A percentile compares a stretch with the other conserved stretches of the same genome.
Evolutionary conservation across 2,113 vertebrate genomes (phyloP).

Genomic region (Danionella cerebrum): DNA sequence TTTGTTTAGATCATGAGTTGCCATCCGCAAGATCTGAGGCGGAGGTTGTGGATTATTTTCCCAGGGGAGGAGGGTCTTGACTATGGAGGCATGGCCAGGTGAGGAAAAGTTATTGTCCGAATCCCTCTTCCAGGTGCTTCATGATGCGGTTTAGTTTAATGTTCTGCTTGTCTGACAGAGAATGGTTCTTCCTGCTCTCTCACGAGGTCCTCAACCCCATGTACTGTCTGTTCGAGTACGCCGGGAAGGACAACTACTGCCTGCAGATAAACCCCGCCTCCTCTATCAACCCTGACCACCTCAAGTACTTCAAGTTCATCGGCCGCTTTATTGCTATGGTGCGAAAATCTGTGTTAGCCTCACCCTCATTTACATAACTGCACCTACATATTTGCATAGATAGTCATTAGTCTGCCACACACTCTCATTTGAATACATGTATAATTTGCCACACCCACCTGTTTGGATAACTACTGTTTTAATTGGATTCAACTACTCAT

Average conservation of each 20-base stretch:
- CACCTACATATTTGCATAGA: too few relatives aligned
- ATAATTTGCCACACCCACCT: too few relatives aligned
- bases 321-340: slow-evolving; percentile 99
- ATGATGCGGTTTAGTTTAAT: background rate
- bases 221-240: slow-evolving; percentile 99
- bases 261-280: slow-evolving; percentile 98
- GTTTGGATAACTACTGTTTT: too few relatives aligned
- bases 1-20: slow-evolving; percentile 85
- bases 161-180: slow-evolving; percentile 72
- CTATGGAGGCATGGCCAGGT: slow-evolving; percentile 96
- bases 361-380: too few relatives aligned
- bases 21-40: slow-evolving; percentile 88
- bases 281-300: slow-evolving; percentile 96
- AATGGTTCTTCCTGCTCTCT: slow-evolving; percentile 98
- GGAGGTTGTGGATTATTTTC: slow-evolving; percentile 93
- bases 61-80: slow-evolving; percentile 97
- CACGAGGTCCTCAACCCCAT: slow-evolving; percentile 98
- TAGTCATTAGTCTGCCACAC: too few relatives aligned
- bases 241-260: slow-evolving; percentile 98
- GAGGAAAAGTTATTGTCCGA: too few relatives aligned
- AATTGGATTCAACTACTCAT: too few relatives aligned
- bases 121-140: background rate
- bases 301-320: slow-evolving; percentile 97
- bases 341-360: background rate
- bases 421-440: too few relatives aligned